phyloP scores from a whole-genome alignment of 2,888 invertebrate species.

The Oscheius myriophilus region DNA sequence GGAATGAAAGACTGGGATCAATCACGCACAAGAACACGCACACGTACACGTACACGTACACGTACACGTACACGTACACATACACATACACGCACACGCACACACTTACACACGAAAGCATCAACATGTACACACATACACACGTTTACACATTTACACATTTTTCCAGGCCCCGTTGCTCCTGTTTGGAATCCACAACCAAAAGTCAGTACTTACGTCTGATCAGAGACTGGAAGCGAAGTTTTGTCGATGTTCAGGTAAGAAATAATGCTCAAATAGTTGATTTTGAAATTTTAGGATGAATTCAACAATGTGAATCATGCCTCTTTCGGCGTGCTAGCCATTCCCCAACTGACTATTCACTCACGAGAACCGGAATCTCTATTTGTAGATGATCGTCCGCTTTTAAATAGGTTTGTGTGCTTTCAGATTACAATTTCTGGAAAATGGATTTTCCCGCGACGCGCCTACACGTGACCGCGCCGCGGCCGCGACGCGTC shows the following conservation, averaged over 20 bases:
- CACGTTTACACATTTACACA: background rate
- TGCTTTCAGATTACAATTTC: too few species aligned
- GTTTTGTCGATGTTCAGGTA: slow-evolving; percentile 54
- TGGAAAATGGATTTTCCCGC: too few species aligned
- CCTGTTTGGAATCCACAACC: slow-evolving; percentile 59
- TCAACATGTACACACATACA: too few species aligned
- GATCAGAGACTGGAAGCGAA: slow-evolving; percentile 56
- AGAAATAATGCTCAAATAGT: background rate
- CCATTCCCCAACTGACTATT: slow-evolving; percentile 62
- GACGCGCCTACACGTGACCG: too few species aligned
- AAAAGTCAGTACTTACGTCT: slow-evolving; percentile 53
- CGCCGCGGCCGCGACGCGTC: too few species aligned
- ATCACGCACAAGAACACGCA: too few species aligned
- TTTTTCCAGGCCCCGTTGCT: slow-evolving; percentile 53
- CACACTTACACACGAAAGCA: too few species aligned
- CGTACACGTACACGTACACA: too few species aligned
- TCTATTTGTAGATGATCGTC: slow-evolving; percentile 58
- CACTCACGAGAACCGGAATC: slow-evolving; percentile 64
- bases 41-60: too few species aligned
- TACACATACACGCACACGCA: too few species aligned
- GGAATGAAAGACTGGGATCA: too few species aligned
- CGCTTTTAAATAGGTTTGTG: slow-evolving; percentile 56
- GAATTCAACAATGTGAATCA: slow-evolving; percentile 61
- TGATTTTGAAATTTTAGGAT: slow-evolving; percentile 33
- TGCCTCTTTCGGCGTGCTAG: slow-evolving; percentile 59